These are phyloP conservation scores for Isotomurus palustris DNA, from an alignment of 2,888 invertebrate genomes.

Conservation along the genomic window DNA sequence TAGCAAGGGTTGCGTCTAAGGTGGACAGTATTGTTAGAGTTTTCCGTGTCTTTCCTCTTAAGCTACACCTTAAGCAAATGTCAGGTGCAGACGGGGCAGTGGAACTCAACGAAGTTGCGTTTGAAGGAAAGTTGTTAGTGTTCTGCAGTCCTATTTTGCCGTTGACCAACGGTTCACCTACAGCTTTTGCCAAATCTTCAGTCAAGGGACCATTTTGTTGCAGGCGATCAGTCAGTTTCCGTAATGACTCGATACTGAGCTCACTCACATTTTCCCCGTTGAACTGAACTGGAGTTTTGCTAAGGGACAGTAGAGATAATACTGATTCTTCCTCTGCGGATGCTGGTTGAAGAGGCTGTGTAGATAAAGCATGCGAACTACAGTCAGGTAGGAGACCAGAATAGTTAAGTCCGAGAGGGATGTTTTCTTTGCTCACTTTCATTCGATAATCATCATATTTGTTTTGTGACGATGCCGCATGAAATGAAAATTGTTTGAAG, in stretches of 20 bases:
- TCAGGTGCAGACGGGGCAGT: not conserved
- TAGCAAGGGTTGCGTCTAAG: not conserved
- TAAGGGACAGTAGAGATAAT: not conserved
- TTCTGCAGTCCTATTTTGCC: slow-evolving; percentile 4
- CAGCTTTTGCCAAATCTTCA: slow-evolving; percentile 7
- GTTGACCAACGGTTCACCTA: not conserved
- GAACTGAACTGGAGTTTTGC: slow-evolving; percentile 4
- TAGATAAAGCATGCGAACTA: no score
- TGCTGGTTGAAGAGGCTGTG: no score
- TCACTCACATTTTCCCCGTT: slow-evolving; percentile 12
- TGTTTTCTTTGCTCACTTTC: no score
- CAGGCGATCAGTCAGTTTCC: slow-evolving; percentile 1
- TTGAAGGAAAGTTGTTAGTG: not conserved
- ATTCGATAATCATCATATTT: no score
- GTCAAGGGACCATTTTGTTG: not conserved
- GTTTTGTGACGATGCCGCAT: no score
- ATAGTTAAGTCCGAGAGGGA: no score
- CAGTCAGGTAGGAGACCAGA: no score
- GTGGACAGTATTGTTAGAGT: not conserved
- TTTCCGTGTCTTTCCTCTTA: not conserved
- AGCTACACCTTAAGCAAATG: not conserved
- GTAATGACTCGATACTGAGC: slow-evolving; percentile 5
- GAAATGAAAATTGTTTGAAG: no score
- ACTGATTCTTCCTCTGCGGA: slow-evolving; percentile 8
- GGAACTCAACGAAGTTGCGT: not conserved